Evolutionary conservation across 2,113 vertebrate genomes (phyloP).

Genomic region (Apistogramma diplotaenia): DNA sequence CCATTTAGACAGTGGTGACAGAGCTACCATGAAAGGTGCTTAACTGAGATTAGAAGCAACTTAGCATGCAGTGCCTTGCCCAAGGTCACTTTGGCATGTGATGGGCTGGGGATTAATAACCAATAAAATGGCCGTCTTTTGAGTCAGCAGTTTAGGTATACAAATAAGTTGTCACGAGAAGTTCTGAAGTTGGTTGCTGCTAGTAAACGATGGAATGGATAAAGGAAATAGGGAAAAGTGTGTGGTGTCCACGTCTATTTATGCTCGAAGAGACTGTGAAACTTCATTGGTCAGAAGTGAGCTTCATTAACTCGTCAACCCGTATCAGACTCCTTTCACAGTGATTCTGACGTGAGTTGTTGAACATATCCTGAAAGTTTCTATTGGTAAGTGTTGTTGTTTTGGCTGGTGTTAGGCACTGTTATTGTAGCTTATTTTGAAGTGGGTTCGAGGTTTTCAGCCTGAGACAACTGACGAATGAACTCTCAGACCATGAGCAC

Average conservation of each 20-base stretch:
- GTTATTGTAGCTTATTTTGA: too few relatives aligned
- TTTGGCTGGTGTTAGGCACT: background rate
- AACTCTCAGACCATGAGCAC: background rate
- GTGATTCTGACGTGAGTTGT: background rate
- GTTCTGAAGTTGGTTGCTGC: too few relatives aligned
- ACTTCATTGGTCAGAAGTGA: background rate
- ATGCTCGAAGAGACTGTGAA: background rate
- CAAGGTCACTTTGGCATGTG: background rate
- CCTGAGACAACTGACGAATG: background rate
- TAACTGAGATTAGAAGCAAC: background rate
- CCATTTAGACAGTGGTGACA: background rate
- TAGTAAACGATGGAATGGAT: background rate
- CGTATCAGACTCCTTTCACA: too few relatives aligned
- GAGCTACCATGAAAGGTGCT: background rate
- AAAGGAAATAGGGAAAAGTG: background rate
- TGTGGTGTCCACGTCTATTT: too few relatives aligned
- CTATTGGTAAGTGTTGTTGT: background rate
- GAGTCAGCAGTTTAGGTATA: background rate
- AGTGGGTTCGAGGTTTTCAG: too few relatives aligned
- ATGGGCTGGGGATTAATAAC: background rate
- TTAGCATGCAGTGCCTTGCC: background rate
- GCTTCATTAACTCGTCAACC: too few relatives aligned
- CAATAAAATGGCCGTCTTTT: background rate
- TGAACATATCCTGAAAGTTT: background rate
- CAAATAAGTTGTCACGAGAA: background rate